These are phyloP conservation scores for Tribolium madens DNA, from an alignment of 1,140 invertebrate species.

Conservation along the genomic window DNA sequence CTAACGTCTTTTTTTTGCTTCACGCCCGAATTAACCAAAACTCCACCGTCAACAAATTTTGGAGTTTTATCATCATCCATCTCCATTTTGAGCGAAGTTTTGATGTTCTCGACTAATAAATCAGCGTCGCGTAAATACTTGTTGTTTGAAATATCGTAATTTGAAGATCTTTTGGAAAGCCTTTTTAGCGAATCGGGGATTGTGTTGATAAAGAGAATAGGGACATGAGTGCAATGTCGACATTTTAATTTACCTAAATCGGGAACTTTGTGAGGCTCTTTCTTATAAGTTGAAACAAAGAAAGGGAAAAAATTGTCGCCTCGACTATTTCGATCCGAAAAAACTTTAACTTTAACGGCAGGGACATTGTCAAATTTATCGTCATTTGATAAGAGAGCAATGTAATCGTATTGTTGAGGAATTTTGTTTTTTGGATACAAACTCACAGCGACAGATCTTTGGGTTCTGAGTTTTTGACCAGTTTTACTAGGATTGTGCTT, in stretches of 20 bases:
- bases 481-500: background rate
- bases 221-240: background rate
- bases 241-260: background rate
- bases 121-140: conserved; percentile 7
- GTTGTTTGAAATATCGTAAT: background rate
- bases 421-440: background rate
- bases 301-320: background rate
- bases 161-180: background rate
- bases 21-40: background rate
- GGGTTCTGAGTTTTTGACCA: background rate
- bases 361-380: background rate
- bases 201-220: conserved; percentile 9
- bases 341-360: background rate
- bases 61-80: background rate
- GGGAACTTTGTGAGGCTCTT: background rate
- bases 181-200: background rate
- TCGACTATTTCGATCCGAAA: background rate
- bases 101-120: conserved; percentile 3
- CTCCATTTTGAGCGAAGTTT: conserved; percentile 1
- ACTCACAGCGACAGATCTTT: background rate
- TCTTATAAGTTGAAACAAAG: background rate
- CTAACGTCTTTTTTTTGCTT: background rate
- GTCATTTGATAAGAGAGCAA: conserved; percentile 4
- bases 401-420: conserved; percentile 13
- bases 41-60: background rate